Conservation (phyloP, 2,797 vertebrate genomes). For the Glossophaga mutica region DNA sequence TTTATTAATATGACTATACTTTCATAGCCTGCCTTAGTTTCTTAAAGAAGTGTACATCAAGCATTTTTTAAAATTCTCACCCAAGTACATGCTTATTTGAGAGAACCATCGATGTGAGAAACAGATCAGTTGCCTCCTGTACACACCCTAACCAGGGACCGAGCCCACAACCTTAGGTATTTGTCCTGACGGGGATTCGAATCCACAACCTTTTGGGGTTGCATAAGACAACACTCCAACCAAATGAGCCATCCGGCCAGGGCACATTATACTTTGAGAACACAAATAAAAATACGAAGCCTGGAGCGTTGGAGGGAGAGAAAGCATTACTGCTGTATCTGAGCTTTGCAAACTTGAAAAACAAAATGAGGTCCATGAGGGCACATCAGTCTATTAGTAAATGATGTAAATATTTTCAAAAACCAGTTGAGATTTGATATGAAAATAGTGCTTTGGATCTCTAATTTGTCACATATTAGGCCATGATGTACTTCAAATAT, state of each 20-base stretch:
- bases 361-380: neutral
- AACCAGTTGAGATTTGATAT: neutral
- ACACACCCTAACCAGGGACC: neutral
- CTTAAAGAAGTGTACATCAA: neutral
- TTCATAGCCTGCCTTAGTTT: constrained; percentile 20
- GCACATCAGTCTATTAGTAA: neutral
- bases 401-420: neutral
- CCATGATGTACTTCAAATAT: neutral
- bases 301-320: neutral
- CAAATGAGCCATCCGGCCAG: neutral
- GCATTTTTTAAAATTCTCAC: neutral
- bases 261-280: neutral
- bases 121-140: neutral
- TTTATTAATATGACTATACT: neutral
- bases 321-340: neutral
- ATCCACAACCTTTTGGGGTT: neutral
- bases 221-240: neutral
- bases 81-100: neutral
- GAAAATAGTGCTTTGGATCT: neutral
- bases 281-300: neutral
- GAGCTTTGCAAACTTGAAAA: neutral
- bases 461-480: neutral
- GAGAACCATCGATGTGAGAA: neutral
- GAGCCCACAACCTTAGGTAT: too few species aligned
- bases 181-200: neutral